Evolutionary conservation across 23 tunicate genomes (phyloP), one percentile per base, ranked within the genome.

Genomic region (Ciona savignyi): DNA sequence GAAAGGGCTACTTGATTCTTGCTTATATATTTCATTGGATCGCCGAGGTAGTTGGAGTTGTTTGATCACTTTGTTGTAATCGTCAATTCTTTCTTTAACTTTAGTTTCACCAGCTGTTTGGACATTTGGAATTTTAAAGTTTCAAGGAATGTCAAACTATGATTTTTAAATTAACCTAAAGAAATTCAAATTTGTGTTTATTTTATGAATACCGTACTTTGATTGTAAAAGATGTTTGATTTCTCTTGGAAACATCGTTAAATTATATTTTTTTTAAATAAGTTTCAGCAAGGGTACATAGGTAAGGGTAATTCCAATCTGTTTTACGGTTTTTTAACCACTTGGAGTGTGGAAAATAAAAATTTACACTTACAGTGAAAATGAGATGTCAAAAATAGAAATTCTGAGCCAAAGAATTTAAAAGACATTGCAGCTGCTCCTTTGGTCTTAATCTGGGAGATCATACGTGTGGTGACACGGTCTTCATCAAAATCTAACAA

Each of bases 381-480:
- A 35, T 89, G 96, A 11, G 85, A 65, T 67, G 71, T 63, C 25
- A 89, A 29, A 78, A 89, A 89, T 48, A 89, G 67, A 33, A 89
- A 74, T 32, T 83, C 67, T 9, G 89, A 64, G n/a, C 96, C 96
- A 78, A 89, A 89, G 73, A 86, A 83, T 64, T 70, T 81, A 75
- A 89, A 83, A 23, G 81, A 83, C 25, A 89, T 74, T 28, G 85
- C 96, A 51, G 78, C 70, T 22, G 96, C 96, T 49, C 96, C 96
- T 64, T 89, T 89, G 0, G 96, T 89, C 74, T 89, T 89, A 62
- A 89, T 35, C 56, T 65, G 79, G 1, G 96, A 89, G 21, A 83
- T 76, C 32, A 83, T 29, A 34, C 96, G 56, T 6, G 89, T 83
- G 26, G 87, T 89, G 6, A 89, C 80, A 31, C 35, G 35, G 35